Evolutionary conservation across 2,113 vertebrate species (phyloP), one percentile per base, ranked within the genome.

Genomic region (Aptenodytes forsteri): DNA sequence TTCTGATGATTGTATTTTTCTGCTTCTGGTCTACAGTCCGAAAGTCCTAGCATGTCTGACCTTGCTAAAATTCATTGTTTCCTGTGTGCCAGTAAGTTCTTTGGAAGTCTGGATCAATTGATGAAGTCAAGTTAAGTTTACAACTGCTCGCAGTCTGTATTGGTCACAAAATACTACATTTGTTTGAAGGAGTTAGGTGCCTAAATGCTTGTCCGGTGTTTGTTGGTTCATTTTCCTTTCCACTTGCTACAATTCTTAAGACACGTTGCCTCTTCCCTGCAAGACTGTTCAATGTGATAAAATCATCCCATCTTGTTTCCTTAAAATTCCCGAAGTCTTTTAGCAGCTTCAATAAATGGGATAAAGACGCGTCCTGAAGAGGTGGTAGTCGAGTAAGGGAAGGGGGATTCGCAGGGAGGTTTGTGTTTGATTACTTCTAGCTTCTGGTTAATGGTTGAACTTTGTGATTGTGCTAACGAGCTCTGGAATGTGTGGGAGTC

Each of bases 31-130:
- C 44, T 81, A 26, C 10, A 26, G 21, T 56, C 46, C 26, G 2
- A 46, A 62, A 54, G 47, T 34, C 15, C 11, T 62, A 12, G 10
- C 20, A 3, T 26, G 14, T 65, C 49, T 34, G 21, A 10, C 54
- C 34, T 47, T 50, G 17, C 38, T 69, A 15, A 73, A 89, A 55
- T 49, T 44, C 12, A 11, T 46, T 49, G 4, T 73, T 73, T 44
- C 18, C 69, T 61, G 22, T 36, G 11, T 61, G 34, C n/a, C 26
- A 16, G 18, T 6, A 6, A 61, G 25, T 87, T 84, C 36, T 75
- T 9, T 20, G 5, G 40, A 84, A 70, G 26, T 42, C 42, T 54
- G 0, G 0, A 5, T 18, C 47, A 12, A 40, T 47, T 62, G 7
- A 13, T 0, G 4, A 10, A 47, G 49, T 34, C 21, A 13, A 44